A percentile compares a stretch with the other conserved stretches of the same genome.
Conservation (phyloP, 2,113 vertebrate genomes). For the Eptesicus fuscus region DNA sequence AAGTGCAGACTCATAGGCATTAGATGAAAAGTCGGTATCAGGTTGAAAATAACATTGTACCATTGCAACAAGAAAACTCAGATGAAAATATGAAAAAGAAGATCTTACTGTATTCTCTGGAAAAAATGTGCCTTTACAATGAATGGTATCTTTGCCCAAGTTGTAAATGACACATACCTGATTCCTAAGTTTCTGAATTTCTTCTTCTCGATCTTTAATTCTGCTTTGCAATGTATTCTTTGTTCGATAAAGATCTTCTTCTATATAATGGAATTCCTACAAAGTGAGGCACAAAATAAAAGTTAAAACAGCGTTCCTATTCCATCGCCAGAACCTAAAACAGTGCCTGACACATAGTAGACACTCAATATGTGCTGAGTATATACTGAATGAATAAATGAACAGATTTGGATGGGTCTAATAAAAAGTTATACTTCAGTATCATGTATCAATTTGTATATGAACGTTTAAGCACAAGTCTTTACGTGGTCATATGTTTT, state of each 20-base stretch:
- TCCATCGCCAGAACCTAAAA: neutral
- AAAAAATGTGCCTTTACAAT: neutral
- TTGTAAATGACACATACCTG: constrained; percentile 82
- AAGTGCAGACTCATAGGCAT: neutral
- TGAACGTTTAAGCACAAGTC: neutral
- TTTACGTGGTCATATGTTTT: neutral
- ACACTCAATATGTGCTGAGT: accelerated
- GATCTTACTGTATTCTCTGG: neutral
- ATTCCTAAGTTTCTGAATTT: constrained; percentile 98
- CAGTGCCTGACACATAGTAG: neutral
- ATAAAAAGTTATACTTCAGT: neutral
- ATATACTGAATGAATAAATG: neutral
- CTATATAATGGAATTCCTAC: constrained; percentile 92
- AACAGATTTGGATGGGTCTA: neutral
- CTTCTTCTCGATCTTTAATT: constrained; percentile 96
- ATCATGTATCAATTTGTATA: neutral
- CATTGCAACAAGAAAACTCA: neutral
- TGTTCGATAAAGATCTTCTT: constrained; percentile 93
- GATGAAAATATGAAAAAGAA: neutral
- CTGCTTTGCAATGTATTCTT: constrained; percentile 93
- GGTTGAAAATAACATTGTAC: neutral
- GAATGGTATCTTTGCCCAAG: neutral
- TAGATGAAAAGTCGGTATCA: neutral
- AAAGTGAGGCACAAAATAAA: constrained; percentile 33
- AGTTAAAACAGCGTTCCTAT: neutral